phyloP scores from a whole-genome alignment of 2,888 invertebrate genomes.

The Cephus pygmeus region DNA sequence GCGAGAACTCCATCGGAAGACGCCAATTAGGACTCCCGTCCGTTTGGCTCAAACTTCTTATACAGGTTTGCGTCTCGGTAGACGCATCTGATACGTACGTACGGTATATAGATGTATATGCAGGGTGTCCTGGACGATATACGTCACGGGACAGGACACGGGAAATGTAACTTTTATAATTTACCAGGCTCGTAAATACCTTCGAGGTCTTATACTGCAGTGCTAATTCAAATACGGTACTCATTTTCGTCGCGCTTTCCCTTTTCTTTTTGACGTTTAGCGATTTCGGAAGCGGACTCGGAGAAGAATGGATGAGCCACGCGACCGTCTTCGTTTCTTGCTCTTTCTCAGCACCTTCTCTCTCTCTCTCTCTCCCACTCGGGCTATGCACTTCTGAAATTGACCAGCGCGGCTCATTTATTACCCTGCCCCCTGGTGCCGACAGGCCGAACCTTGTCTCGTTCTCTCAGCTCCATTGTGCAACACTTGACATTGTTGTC shows the following conservation, averaged over 20 bases:
- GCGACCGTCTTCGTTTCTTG: background rate
- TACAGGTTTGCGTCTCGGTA: background rate
- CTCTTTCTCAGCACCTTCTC: no score
- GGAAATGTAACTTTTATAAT: background rate
- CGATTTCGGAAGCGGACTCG: background rate
- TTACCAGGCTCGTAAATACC: background rate
- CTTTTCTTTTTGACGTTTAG: conserved; percentile 4
- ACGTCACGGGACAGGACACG: background rate
- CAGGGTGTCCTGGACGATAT: background rate
- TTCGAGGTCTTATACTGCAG: background rate
- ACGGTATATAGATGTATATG: background rate
- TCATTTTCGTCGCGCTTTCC: conserved; percentile 21
- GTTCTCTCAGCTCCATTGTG: conserved; percentile 22
- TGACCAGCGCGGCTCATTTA: background rate
- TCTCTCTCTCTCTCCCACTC: background rate
- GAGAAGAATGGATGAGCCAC: background rate
- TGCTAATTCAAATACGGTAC: background rate
- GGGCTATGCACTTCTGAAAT: background rate
- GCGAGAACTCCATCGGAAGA: background rate
- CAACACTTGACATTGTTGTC: conserved; percentile 39
- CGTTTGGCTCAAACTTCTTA: background rate
- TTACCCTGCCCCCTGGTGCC: background rate
- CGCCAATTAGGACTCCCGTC: background rate
- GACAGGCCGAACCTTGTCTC: conserved; percentile 7
- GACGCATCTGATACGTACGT: background rate